phyloP scores from a whole-genome alignment of 2,797 vertebrate genomes.

The Falco rusticolus region DNA sequence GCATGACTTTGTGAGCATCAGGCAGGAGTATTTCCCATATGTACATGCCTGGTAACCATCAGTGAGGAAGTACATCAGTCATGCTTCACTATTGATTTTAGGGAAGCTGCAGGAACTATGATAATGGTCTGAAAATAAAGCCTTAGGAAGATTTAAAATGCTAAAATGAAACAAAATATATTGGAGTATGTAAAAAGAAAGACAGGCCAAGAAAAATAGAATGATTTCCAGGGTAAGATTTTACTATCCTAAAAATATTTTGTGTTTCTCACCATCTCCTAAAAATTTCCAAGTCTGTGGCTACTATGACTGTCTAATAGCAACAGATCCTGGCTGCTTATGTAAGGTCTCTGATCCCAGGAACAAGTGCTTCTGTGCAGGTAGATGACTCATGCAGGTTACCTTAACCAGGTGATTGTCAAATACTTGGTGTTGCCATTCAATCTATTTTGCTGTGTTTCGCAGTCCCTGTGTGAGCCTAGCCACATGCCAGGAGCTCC shows the following conservation, averaged over 20 bases:
- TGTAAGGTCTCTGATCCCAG: not conserved
- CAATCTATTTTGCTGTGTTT: not conserved
- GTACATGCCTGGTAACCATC: not conserved
- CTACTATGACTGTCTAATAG: not conserved
- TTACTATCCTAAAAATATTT: not conserved
- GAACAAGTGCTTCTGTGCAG: not conserved
- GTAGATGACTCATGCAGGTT: not conserved
- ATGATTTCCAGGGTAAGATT: not conserved
- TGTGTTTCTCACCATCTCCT: not conserved
- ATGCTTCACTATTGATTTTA: not conserved
- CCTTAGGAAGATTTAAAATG: not conserved
- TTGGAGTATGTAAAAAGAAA: not conserved
- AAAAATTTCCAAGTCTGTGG: not conserved
- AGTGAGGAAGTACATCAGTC: not conserved
- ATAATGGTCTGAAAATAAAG: not conserved
- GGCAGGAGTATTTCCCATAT: not conserved
- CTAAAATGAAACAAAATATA: not conserved
- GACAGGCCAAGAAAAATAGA: not conserved
- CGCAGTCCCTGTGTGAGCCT: not conserved
- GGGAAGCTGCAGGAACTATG: not conserved
- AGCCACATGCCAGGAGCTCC: not conserved
- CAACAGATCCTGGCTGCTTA: not conserved
- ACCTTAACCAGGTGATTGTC: not conserved
- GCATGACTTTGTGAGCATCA: not conserved
- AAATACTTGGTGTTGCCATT: not conserved